phyloP scores from a whole-genome alignment of 2,888 invertebrate species.

The Nomada ferruginata region DNA sequence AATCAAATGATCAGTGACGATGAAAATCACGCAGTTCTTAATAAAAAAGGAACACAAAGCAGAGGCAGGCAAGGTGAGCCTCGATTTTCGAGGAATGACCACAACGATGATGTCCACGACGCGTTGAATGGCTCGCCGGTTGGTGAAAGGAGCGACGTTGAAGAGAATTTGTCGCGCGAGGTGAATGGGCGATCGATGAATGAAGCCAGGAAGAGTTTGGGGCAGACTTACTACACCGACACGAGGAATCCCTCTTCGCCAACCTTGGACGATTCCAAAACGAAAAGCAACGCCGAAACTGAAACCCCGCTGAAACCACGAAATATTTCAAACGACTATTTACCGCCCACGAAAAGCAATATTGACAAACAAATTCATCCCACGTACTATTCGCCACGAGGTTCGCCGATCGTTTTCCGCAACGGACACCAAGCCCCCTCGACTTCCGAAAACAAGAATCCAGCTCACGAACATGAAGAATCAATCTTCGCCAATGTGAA shows the following conservation, averaged over 20 bases:
- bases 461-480: neutral
- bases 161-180: constrained; percentile 47
- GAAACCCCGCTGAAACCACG: too few relatives aligned
- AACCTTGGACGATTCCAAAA: neutral
- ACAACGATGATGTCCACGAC: neutral
- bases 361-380: neutral
- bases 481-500: neutral
- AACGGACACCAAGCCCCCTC: neutral
- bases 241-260: neutral
- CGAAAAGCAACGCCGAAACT: neutral
- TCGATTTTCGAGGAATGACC: constrained; percentile 25
- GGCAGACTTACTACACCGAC: constrained; percentile 17
- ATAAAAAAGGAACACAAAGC: too few relatives aligned
- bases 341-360: too few relatives aligned
- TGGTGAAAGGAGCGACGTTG: constrained; percentile 49
- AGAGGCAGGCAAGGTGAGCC: neutral
- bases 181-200: constrained; percentile 55
- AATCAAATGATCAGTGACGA: constrained; percentile 1
- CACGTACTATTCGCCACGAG: neutral
- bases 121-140: constrained; percentile 27
- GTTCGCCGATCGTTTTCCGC: neutral
- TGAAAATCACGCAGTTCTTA: constrained; percentile 1
- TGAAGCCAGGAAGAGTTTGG: constrained; percentile 34
- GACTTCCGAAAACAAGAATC: neutral
- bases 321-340: too few relatives aligned